Evolutionary conservation across 2,888 invertebrate species (phyloP).

Genomic region (Fragum sueziense): DNA sequence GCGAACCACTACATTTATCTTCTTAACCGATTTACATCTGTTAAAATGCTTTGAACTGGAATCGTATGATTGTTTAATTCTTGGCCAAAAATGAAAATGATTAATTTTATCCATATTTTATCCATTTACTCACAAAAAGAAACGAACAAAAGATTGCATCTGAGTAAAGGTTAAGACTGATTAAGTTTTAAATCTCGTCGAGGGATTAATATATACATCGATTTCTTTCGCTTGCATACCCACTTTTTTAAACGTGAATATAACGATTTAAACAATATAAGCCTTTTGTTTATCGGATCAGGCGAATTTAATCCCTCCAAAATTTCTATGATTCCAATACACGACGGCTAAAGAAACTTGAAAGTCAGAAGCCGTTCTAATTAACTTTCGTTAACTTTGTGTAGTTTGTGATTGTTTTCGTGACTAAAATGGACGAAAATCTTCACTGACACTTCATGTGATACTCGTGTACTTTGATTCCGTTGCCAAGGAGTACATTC

Average conservation of each 20-base stretch:
- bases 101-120: too few relatives aligned
- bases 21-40: too few relatives aligned
- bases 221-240: conserved; percentile 21
- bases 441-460: neutral
- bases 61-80: too few relatives aligned
- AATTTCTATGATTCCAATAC: conserved; percentile 17
- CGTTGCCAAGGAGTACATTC: conserved; percentile 3
- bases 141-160: too few relatives aligned
- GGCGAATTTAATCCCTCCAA: conserved; percentile 2
- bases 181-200: conserved; percentile 17
- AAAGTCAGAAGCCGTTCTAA: neutral
- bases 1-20: too few relatives aligned
- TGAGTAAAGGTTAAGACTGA: neutral
- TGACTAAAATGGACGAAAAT: conserved; percentile 7
- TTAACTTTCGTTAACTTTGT: neutral
- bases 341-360: conserved; percentile 6
- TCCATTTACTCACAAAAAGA: too few relatives aligned
- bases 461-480: neutral
- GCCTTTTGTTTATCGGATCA: conserved; percentile 20
- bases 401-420: conserved; percentile 6
- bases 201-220: conserved; percentile 8
- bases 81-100: too few relatives aligned
- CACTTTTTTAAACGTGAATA: conserved; percentile 41
- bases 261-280: conserved; percentile 16
- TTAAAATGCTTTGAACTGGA: too few relatives aligned